Conservation (phyloP, 2,888 invertebrate genomes). For the Nomada hirtipes region DNA sequence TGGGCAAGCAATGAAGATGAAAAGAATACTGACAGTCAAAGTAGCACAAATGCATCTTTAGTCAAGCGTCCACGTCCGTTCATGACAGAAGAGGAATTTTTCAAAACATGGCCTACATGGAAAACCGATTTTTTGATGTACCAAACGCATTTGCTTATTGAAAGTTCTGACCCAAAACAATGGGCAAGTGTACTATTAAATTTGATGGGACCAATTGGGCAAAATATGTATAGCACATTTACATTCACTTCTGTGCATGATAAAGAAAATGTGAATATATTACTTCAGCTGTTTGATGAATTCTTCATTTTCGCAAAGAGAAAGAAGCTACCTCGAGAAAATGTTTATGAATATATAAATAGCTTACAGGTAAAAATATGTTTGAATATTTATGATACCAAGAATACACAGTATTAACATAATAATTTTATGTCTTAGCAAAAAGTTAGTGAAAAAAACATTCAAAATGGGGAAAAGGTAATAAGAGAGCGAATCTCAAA, state of each 20-base stretch:
- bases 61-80: constrained; percentile 2
- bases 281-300: constrained; percentile 47
- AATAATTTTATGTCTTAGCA: constrained; percentile 13
- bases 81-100: constrained; percentile 34
- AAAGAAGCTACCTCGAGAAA: constrained; percentile 16
- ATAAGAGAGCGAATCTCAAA: constrained; percentile 29
- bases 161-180: not conserved
- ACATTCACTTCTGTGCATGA: not conserved
- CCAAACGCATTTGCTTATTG: not conserved
- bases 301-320: constrained; percentile 23
- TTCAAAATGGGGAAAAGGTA: not conserved
- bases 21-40: fast-evolving
- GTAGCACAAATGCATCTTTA: not conserved
- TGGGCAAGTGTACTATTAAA: constrained; percentile 41
- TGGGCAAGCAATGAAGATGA: not conserved
- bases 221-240: constrained; percentile 23
- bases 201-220: constrained; percentile 56
- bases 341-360: constrained; percentile 30
- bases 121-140: constrained; percentile 26
- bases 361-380: constrained; percentile 37
- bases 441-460: not conserved
- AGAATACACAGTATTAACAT: not conserved
- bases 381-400: not conserved
- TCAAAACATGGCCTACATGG: constrained; percentile 46
- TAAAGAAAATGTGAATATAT: constrained; percentile 11